Evolutionary conservation across 2,888 invertebrate species (phyloP).

Genomic region (Cataglyphis altisquamis): DNA sequence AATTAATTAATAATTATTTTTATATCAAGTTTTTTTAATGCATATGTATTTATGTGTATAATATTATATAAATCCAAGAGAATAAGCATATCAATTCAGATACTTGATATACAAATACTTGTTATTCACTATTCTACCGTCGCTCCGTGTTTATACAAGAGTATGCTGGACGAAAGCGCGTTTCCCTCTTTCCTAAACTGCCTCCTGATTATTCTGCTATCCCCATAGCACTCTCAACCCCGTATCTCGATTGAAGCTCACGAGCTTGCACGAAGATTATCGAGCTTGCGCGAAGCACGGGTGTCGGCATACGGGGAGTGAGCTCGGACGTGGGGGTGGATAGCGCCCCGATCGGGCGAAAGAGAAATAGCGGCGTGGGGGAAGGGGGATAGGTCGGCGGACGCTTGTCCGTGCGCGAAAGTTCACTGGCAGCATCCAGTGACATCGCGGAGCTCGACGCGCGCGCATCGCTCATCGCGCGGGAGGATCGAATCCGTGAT

Average conservation of each 20-base stretch:
- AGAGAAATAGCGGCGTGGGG: constrained; percentile 61
- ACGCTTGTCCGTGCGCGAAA: constrained; percentile 75
- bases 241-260: constrained; percentile 50
- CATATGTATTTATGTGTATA: background rate
- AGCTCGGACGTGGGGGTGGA: constrained; percentile 55
- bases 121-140: background rate
- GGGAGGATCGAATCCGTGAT: constrained; percentile 37
- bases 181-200: constrained; percentile 45
- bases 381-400: constrained; percentile 43
- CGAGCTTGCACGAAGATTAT: constrained; percentile 76
- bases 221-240: constrained; percentile 44
- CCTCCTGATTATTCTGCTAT: constrained; percentile 47
- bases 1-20: background rate
- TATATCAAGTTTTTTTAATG: background rate
- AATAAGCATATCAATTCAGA: background rate
- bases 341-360: constrained; percentile 37
- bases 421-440: constrained; percentile 80
- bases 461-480: constrained; percentile 73
- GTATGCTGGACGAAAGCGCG: constrained; percentile 53
- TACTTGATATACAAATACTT: background rate
- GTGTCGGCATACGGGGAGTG: constrained; percentile 54
- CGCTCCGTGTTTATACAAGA: constrained; percentile 34
- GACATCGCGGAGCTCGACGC: constrained; percentile 82
- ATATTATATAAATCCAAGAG: background rate
- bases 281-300: constrained; percentile 77